Base-by-base conservation (phyloP, 2,797 vertebrate species). In the Ciconia nigra region DNA sequence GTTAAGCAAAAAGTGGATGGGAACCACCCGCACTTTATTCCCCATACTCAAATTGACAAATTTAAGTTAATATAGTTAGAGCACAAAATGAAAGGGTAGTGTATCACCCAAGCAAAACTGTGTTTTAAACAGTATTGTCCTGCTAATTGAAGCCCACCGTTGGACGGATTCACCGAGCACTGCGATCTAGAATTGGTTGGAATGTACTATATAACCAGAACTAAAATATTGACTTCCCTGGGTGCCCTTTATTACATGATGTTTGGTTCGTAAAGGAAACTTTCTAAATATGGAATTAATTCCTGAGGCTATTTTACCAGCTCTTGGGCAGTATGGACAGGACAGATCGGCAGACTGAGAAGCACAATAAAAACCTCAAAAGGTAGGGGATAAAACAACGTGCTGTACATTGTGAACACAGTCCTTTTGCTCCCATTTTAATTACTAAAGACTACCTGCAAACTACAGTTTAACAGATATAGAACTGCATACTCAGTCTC, bases 211-310 rank as follows among this genome's bases (percentile, higher is more conserved):
- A 51, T 78, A 92, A 59, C 49, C 66, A 88, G 67, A 95, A 71
- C 39, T 85, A 46, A 94, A 92, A 46, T 19, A 96, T 79, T 74
- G 77, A 93, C 88, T 91, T 81, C 79, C 55, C 93, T 17, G 88
- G 74, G 47, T 88, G 92, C 46, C 63, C 69, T 81, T 91, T 80
- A 73, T 77, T 72, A 80, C 42, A 46, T 42, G 58, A 57, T 0
- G 33, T 28, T 73, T 46, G 33, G 47, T 31, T 78, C 0, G 4
- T n/a, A 94, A 61, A 62, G 87, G 84, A 88, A 80, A 89, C 78
- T 80, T 93, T 86, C 87, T 92, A 94, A 97, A 90, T 44, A 82
- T 49, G 86, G 89, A 91, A 77, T 78, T 61, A 31, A 92, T 44
- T 85, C 93, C 90, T 66, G 21, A 44, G 89, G 88, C 90, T 90